Evolutionary conservation across 1,140 invertebrate genomes (phyloP).

Genomic region (Onthophagus taurus): DNA sequence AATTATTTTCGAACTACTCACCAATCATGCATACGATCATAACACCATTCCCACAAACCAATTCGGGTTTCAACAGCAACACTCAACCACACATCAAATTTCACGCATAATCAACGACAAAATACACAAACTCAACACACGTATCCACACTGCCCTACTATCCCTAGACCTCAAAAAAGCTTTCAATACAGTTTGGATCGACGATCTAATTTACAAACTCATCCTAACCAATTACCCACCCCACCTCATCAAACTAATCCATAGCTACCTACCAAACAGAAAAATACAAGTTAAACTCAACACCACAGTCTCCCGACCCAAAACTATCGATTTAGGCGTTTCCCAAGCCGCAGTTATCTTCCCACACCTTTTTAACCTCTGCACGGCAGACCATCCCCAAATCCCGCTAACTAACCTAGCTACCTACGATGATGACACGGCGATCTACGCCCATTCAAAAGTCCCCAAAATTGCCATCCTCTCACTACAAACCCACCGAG

Average conservation of each 20-base stretch:
- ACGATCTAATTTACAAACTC: slow-evolving; percentile 29
- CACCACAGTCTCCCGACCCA: slow-evolving; percentile 9
- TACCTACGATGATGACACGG: slow-evolving; percentile 7
- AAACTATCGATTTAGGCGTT: slow-evolving; percentile 20
- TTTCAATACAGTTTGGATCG: slow-evolving; percentile 32
- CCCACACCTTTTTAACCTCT: slow-evolving; percentile 24
- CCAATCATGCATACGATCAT: slow-evolving; percentile 14
- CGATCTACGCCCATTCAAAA: slow-evolving; percentile 3
- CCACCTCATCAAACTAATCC: slow-evolving; percentile 25
- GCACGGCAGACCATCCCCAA: slow-evolving; percentile 21
- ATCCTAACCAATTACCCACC: slow-evolving; percentile 13
- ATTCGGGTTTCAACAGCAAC: slow-evolving; percentile 22
- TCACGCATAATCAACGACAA: slow-evolving; percentile 23
- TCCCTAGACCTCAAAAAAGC: slow-evolving; percentile 29
- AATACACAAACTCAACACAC: slow-evolving; percentile 18
- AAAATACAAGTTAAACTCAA: slow-evolving; percentile 12
- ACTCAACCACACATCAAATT: slow-evolving; percentile 19
- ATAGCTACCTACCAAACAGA: slow-evolving; percentile 30
- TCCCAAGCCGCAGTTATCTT: slow-evolving; percentile 30
- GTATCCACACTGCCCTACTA: slow-evolving; percentile 22
- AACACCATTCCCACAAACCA: slow-evolving; percentile 21
- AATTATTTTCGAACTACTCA: slow-evolving; percentile 17
- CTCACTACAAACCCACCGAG: no score
- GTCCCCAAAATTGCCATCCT: no score
- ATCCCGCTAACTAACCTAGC: slow-evolving; percentile 12